Evolutionary conservation across 2,113 vertebrate genomes (phyloP).

Genomic region (Rallus limicola): DNA sequence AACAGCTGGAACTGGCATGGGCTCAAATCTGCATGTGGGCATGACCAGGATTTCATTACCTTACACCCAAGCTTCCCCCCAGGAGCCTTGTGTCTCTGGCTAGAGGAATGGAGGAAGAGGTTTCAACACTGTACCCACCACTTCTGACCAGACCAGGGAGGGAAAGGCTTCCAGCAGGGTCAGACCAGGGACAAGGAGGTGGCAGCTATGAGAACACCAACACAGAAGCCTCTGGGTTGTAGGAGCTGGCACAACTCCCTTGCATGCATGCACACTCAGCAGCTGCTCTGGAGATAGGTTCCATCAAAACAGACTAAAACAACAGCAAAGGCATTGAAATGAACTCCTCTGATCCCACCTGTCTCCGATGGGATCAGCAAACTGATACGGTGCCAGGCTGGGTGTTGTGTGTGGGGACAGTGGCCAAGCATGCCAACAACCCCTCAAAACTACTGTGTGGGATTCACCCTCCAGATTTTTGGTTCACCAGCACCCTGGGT

Average conservation of each 20-base stretch:
- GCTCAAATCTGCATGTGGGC: background rate
- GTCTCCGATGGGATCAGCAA: background rate
- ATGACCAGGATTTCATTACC: background rate
- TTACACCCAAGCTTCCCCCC: background rate
- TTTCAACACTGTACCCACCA: background rate
- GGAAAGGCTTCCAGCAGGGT: background rate
- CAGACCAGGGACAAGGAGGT: background rate
- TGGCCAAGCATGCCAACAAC: background rate
- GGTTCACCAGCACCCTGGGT: too few species aligned
- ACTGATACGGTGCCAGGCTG: background rate
- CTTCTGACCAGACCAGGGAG: background rate
- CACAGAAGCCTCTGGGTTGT: background rate
- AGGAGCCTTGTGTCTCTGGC: background rate
- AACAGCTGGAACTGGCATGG: background rate
- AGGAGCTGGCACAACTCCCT: accelerated
- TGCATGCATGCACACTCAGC: accelerated
- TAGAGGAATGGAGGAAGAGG: background rate
- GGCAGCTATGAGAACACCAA: background rate
- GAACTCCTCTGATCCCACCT: background rate
- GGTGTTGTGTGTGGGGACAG: accelerated
- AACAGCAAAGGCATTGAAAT: background rate
- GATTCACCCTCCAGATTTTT: background rate
- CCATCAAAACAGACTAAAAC: background rate
- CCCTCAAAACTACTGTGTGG: background rate
- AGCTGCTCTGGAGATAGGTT: background rate